Evolutionary conservation across 2,113 vertebrate species (phyloP), one percentile per base, ranked within the genome.

Genomic region (Chloroceryle aenea): DNA sequence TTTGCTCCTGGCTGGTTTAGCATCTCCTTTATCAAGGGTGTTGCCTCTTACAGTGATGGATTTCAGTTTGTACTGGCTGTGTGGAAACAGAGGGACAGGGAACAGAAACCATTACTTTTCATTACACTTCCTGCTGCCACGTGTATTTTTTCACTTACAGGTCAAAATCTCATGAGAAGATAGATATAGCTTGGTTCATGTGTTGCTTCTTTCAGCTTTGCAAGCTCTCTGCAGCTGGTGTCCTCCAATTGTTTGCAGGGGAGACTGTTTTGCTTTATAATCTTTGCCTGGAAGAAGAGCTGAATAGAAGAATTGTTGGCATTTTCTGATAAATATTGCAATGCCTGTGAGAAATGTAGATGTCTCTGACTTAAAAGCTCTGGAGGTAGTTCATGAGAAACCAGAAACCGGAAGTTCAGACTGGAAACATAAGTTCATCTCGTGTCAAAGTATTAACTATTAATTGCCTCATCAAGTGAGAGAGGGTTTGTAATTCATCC

Each of bases 41-140:
- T 14, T 72, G n/a, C 12, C 27, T 68, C 53, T 55, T 9, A 26
- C 0, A 0, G 5, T 11, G 56, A 45, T 8, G 4, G 30, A 68
- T 40, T 91, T 66, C 0, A 1, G 18, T 32, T 64, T 68, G 15
- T 36, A 9, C 21, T 84, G 59, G 19, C 14, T 16, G 7, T 12
- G 10, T 21, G 23, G 56, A 59, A 85, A 66, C 20, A 68, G 22
- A 89, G 15, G n/a, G n/a, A n/a, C 34, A 48, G 66, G 25, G n/a
- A 68, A 82, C 48, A 68, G 71, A 72, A 82, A 34, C 5, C 7
- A 14, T 0, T 1, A 6, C 17, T 7, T 75, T 91, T 62, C 22
- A 6, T 52, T 77, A 4, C 15, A 71, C 7, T 32, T n/a, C 26
- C 79, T 87, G 52, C 11, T 83, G 26, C 26, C 30, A 21, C 15